Evolutionary conservation across 2,113 vertebrate species (phyloP).

Genomic region (Probosciger aterrimus): DNA sequence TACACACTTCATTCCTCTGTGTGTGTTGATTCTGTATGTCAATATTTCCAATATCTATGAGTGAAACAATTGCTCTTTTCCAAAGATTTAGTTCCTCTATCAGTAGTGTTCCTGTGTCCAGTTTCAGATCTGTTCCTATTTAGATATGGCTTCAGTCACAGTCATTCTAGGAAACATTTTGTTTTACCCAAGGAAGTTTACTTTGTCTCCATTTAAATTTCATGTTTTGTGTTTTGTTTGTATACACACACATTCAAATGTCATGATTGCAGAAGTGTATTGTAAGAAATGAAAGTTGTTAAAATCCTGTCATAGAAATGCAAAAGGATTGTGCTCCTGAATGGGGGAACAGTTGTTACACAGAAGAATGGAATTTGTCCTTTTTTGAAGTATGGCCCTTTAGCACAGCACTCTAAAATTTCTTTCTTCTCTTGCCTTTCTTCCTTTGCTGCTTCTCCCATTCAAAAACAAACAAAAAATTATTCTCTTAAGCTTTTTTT

Average conservation of each 20-base stretch:
- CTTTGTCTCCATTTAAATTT: not conserved
- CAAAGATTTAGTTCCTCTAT: not conserved
- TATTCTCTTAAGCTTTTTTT: not conserved
- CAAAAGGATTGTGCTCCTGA: not conserved
- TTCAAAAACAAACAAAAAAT: not conserved
- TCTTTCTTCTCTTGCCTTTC: not conserved
- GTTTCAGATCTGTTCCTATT: not conserved
- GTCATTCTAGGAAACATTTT: not conserved
- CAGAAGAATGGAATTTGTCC: not conserved
- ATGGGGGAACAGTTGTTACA: not conserved
- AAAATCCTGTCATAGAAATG: not conserved
- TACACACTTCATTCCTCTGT: not conserved
- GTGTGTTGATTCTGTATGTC: not conserved
- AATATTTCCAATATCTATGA: not conserved
- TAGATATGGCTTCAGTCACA: not conserved
- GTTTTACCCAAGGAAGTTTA: not conserved
- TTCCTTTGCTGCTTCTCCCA: not conserved
- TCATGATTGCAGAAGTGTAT: not conserved
- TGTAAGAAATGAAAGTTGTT: not conserved
- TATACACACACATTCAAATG: not conserved
- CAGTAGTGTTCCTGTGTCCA: not conserved
- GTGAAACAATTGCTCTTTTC: not conserved
- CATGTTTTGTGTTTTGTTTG: not conserved
- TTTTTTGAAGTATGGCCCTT: not conserved
- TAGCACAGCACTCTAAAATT: not conserved